Percentiles rank a stretch among this genome's conserved stretches.
phyloP scores from a whole-genome alignment of 1,140 invertebrate genomes.

The Scaptomyza pallida region DNA sequence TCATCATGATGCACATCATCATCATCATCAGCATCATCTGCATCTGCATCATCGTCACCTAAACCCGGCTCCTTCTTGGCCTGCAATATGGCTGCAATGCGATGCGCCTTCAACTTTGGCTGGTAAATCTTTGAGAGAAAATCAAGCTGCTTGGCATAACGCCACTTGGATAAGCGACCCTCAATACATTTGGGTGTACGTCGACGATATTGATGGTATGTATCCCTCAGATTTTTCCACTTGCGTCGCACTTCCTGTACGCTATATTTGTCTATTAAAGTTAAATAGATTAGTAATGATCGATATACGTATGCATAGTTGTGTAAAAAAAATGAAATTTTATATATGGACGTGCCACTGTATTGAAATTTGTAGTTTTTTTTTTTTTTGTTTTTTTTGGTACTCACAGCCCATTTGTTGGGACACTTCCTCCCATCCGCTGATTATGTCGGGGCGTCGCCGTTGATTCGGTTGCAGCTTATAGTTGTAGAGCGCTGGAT shows the following conservation, averaged over 20 bases:
- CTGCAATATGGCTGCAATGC: conserved; percentile 41
- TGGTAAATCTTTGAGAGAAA: conserved; percentile 79
- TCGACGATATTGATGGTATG: conserved; percentile 79
- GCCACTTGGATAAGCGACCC: conserved; percentile 77
- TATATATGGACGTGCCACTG: background rate
- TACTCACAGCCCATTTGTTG: conserved; percentile 76
- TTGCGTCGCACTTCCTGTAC: conserved; percentile 79
- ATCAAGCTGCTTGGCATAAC: conserved; percentile 76
- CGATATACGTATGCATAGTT: background rate
- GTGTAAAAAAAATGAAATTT: background rate
- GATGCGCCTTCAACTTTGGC: conserved; percentile 77
- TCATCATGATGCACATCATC: conserved; percentile 22
- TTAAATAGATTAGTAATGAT: background rate
- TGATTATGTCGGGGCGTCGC: conserved; percentile 72
- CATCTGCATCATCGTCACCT: conserved; percentile 13
- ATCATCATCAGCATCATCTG: conserved; percentile 20
- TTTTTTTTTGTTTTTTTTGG: background rate
- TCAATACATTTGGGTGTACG: conserved; percentile 79
- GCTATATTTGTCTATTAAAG: conserved; percentile 70
- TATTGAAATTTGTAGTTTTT: background rate
- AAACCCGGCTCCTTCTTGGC: conserved; percentile 31
- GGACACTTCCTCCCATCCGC: conserved; percentile 75
- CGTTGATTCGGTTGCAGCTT: conserved; percentile 77
- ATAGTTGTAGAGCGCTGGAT: conserved; percentile 80
- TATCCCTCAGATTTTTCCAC: conserved; percentile 81